These are phyloP conservation scores for Erynnis tages DNA, from an alignment of 2,888 invertebrate genomes.

Conservation along the genomic window DNA sequence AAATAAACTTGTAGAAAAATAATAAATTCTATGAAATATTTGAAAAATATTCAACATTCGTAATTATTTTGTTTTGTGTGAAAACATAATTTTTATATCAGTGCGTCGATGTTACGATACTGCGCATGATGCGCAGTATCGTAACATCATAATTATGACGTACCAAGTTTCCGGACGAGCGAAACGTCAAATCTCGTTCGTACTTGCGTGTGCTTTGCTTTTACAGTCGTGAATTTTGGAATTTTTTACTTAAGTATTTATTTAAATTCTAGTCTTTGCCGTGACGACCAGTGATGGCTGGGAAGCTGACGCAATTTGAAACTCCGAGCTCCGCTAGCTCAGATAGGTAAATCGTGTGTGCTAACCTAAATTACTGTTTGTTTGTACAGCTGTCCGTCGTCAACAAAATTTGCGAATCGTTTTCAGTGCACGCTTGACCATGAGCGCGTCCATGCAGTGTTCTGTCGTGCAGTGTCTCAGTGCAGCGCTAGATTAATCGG, in stretches of 20 bases:
- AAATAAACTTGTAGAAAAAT: too few relatives aligned
- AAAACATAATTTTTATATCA: too few relatives aligned
- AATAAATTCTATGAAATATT: too few relatives aligned
- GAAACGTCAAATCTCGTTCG: constrained; percentile 22
- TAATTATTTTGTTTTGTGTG: too few relatives aligned
- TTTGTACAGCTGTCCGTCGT: constrained; percentile 73
- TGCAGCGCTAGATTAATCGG: constrained; percentile 38
- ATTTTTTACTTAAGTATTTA: constrained; percentile 36
- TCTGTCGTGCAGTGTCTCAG: constrained; percentile 50
- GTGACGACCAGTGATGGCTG: constrained; percentile 62
- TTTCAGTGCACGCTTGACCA: constrained; percentile 57
- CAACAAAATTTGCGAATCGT: constrained; percentile 53
- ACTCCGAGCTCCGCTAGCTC: constrained; percentile 95
- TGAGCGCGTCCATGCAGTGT: constrained; percentile 47
- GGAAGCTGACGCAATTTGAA: constrained; percentile 85
- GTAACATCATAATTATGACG: too few relatives aligned
- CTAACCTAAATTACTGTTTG: constrained; percentile 65
- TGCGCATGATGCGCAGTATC: constrained; percentile 32
- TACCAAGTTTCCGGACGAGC: constrained; percentile 26
- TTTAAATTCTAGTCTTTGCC: constrained; percentile 28
- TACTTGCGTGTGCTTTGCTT: constrained; percentile 58
- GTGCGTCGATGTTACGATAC: too few relatives aligned
- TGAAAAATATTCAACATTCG: too few relatives aligned
- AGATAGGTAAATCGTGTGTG: constrained; percentile 87
- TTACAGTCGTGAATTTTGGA: constrained; percentile 48